These are phyloP conservation scores for Saturnia japonica DNA, from an alignment of 2,888 invertebrate genomes.

Conservation along the genomic window DNA sequence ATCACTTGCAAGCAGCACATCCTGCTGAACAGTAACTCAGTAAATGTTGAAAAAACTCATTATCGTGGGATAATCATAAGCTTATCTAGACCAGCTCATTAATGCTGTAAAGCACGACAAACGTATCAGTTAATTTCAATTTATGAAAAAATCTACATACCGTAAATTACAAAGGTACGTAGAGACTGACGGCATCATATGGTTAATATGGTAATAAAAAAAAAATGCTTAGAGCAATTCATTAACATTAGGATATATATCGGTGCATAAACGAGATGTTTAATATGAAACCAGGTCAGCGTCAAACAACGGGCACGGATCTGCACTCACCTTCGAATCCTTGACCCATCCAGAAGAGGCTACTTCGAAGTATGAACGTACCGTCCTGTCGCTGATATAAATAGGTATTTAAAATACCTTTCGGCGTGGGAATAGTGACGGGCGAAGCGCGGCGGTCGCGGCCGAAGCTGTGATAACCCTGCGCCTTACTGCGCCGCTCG, in stretches of 20 bases:
- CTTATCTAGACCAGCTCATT: not conserved
- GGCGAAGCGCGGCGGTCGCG: conserved; percentile 37
- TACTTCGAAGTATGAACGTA: conserved; percentile 71
- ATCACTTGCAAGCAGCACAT: not conserved
- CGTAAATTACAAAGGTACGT: not conserved
- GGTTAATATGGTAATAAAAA: not conserved
- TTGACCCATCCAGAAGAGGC: conserved; percentile 82
- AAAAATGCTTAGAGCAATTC: not conserved
- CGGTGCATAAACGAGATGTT: conserved; percentile 42
- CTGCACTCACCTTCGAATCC: conserved; percentile 76
- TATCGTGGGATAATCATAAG: not conserved
- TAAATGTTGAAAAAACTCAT: not conserved
- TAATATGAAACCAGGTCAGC: conserved; percentile 74
- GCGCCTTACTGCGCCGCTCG: conserved; percentile 54
- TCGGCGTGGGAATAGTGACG: conserved; percentile 78
- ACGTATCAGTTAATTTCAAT: not conserved
- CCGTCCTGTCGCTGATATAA: conserved; percentile 77
- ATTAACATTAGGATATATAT: not conserved
- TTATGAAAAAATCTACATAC: not conserved
- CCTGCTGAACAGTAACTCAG: not conserved
- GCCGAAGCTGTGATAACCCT: conserved; percentile 63
- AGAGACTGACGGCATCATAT: too few species aligned
- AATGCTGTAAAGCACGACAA: not conserved
- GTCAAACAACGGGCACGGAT: conserved; percentile 60
- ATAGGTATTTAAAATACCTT: conserved; percentile 80